Base-by-base conservation (phyloP, 2,797 vertebrate species). In the Echeneis naucrates region DNA sequence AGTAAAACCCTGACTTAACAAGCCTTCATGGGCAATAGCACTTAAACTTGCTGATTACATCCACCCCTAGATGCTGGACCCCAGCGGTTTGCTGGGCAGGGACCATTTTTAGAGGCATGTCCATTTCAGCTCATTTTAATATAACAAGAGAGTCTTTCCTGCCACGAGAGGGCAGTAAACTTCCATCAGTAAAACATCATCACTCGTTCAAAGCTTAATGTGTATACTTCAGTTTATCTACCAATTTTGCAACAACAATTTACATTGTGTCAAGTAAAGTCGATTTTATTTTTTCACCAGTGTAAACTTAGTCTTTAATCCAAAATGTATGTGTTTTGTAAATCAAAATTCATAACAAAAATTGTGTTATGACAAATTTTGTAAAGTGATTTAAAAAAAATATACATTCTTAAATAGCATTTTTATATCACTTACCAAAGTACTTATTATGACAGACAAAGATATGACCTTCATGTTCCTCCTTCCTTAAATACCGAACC, bases 131-230 rank as follows among this genome's bases (percentile, higher is more conserved):
- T 37, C 16, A 5, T 32, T 40, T 54, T 33, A 37, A 40, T 4
- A 38, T 17, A 51, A 17, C 2, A 62, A 37, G 2, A 32, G 40
- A 42, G n/a, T n/a, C n/a, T n/a, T n/a, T 63, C 3, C 52, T 63
- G 78, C 69, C 94, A 92, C 92, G 82, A 79, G 91, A 84, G 85
- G 94, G 89, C 92, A 91, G 88, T 88, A 90, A 40, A 2, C 45
- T 65, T 86, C 65, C 72, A 73, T n/a, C 27, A 10, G 8, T 23
- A 50, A 40, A 35, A 30, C 9, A 45, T 30, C 40, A 59, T 48
- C 61, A 68, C 48, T 35, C 55, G 38, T 24, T 24, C 5, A 8
- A n/a, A 51, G 8, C 1, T 13, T 3, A 48, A 33, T 37, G 1
- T 7, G n/a, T n/a, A 8, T 17, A 9, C 55, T 33, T 33, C 32